Conservation (phyloP, 2,888 invertebrate genomes). For the Monochamus alternatus region DNA sequence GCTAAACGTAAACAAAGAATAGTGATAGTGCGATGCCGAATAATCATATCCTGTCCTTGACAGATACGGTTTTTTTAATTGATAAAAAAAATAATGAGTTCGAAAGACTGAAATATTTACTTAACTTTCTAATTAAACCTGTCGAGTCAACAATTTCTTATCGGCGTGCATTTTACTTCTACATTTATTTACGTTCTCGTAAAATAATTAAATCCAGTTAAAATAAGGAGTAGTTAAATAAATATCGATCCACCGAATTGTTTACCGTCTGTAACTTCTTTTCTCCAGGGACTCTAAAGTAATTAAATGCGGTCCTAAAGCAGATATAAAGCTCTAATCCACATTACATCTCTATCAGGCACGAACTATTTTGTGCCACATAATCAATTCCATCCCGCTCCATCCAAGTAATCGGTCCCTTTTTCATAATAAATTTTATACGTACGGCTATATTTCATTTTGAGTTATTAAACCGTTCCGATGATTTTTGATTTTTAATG, state of each 20-base stretch:
- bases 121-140: neutral
- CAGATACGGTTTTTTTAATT: too few species aligned
- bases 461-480: too few species aligned
- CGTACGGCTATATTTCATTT: neutral
- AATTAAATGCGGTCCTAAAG: constrained; percentile 45
- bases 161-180: neutral
- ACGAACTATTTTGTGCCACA: constrained; percentile 12
- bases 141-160: neutral
- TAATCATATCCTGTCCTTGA: too few species aligned
- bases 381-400: neutral
- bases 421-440: neutral
- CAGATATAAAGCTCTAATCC: constrained; percentile 27
- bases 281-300: constrained; percentile 42
- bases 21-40: too few species aligned
- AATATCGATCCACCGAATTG: constrained; percentile 32
- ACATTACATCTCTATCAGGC: constrained; percentile 20
- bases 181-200: neutral
- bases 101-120: neutral
- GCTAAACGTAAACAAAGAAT: too few species aligned
- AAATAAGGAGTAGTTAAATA: constrained; percentile 20
- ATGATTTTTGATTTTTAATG: too few species aligned
- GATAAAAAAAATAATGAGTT: neutral
- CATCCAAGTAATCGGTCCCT: neutral
- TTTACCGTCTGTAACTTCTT: constrained; percentile 46
- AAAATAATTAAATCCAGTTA: constrained; percentile 6